Base-by-base conservation (phyloP, 30 jellyfish, hydroid and myxozoan species). In the Hydra vulgaris region DNA sequence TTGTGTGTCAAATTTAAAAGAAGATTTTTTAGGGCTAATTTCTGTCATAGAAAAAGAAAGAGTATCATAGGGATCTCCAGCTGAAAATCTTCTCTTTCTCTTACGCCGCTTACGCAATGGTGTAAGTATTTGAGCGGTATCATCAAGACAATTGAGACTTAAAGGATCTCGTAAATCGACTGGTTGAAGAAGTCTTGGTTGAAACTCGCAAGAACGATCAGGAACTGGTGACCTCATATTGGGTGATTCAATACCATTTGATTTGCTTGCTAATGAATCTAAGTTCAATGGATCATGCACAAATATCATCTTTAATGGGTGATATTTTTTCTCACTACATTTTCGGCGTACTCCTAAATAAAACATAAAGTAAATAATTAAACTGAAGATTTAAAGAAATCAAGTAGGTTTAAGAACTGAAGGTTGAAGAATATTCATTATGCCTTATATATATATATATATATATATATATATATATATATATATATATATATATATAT, bases 91-190 rank as follows among this genome's bases (percentile, higher is more conserved):
- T 18, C 97, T 76, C 40, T 81, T 81, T 25, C 95, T 70, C 73
- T 77, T 84, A 5, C 82, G 84, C 54, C 89, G 83, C 53, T 89
- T 90, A n/a, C 86, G 79, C 61, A 81, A 78, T 1, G 95, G 74
- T 25, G 79, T 89, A 7, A 82, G 79, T 18, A 82, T 77, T 26
- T 76, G 85, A 15, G 68, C 97, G n/a, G 53, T 83, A 70, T 89
- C 97, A 22, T 85, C 95, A 61, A 78, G 55, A 55, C 84, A 66
- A 74, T 89, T 89, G 71, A 89, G 78, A 74, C 85, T 89, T 21
- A 89, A 70, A 0, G 97, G 97, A 82, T 89, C 97, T 17, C 87
- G 81, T 19, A 82, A 75, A 78, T 89, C 97, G 18, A 89, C 87
- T 8, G 97, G 97, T 53, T 86, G 54, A 18, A 85, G 79, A 78